A percentile compares a stretch with the other conserved stretches of the same genome.
Evolutionary conservation across 1,140 invertebrate genomes (phyloP).

Genomic region (Drosophila bocki): DNA sequence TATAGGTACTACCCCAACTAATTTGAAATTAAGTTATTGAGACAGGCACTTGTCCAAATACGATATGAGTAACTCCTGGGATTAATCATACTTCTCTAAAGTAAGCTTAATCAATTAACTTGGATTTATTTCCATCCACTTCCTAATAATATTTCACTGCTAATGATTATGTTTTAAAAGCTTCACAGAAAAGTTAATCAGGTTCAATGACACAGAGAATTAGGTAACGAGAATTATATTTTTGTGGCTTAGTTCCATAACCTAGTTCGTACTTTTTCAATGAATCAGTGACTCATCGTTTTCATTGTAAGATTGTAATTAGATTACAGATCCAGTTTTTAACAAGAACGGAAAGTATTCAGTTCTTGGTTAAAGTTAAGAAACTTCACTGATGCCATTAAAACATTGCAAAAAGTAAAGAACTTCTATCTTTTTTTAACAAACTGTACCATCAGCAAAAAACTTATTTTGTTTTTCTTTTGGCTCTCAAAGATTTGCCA

Average conservation of each 20-base stretch:
- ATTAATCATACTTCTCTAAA: not conserved
- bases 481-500: conserved; percentile 31
- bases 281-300: conserved; percentile 2
- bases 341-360: not conserved
- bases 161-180: not conserved
- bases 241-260: conserved; percentile 9
- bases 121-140: not conserved
- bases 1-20: not conserved
- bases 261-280: conserved; percentile 19
- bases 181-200: not conserved
- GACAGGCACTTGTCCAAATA: not conserved
- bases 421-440: not conserved
- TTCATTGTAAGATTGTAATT: conserved; percentile 17
- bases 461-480: conserved; percentile 13
- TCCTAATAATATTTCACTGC: not conserved
- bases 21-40: not conserved
- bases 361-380: not conserved
- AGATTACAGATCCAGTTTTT: conserved; percentile 3
- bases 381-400: conserved; percentile 5
- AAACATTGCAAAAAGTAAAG: not conserved
- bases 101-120: no score
- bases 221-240: conserved; percentile 5
- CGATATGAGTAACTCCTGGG: not conserved
- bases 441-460: conserved; percentile 36
- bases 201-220: conserved; percentile 30